Base-by-base conservation (phyloP, 2,888 invertebrate genomes). In the Aphodius sticticus region DNA sequence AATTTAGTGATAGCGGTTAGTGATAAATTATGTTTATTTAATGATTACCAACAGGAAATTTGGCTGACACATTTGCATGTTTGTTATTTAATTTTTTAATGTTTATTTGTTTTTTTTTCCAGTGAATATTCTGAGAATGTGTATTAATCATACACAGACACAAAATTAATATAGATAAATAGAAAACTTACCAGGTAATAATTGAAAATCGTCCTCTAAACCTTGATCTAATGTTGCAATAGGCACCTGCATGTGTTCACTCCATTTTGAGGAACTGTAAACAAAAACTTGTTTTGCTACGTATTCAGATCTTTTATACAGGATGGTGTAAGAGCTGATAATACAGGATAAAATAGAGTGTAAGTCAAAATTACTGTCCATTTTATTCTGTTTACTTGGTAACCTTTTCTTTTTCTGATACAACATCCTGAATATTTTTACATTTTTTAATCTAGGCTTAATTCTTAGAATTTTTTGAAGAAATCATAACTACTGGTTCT, bases 181-280 rank as follows among this genome's bases (percentile, higher is more conserved):
- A 15, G 35, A 16, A 71, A 14, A 81, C 78, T 77, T 86, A 92
- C 93, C 92, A 84, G 92, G 91, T 82, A 93, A 90, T 84, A 92
- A 92, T 82, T 93, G 90, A 82, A 94, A 90, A 84, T 94, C 94
- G 83, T 95, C 95, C 76, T 95, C 94, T 79, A 95, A 86, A 81
- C 93, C 93, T 86, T 93, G 93, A 87, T 94, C 93, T 81, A 93
- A 87, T 0, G 93, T 93, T 0, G 93, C 93, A 79, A 94, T 93
- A 83, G 87, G 87, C 37, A 82, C 36, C 69, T 78, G 77, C 16
- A 83, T 81, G 1, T 85, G 80, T 69, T 87, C 87, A 72, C 84
- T 86, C 87, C 88, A 88, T 80, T 86, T 87, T 14, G 90, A 86
- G 81, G 89, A 84, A 77, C 89, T 89, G 77, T 70, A 35, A 77